Evolutionary conservation across 2,888 invertebrate species (phyloP), one percentile per base, ranked within the genome.

Genomic region (Blera fallax): DNA sequence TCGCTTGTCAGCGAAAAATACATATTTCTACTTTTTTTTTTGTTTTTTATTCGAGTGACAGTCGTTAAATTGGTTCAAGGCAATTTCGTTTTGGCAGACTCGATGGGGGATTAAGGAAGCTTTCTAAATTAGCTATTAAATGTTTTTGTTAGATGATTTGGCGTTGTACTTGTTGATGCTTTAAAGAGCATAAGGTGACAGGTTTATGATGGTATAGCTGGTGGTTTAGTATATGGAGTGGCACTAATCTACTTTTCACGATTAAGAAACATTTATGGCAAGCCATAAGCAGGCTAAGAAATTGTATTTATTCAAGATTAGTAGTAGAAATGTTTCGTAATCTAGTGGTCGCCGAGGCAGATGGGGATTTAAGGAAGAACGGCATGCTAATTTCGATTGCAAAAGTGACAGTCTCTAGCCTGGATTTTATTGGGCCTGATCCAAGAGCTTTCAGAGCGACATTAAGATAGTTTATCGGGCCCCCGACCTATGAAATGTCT

Each of bases 41-140:
- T 32, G 14, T 56, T 8, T 14, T 29, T 52, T 56, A 45, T 40
- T 21, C 10, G 40, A 14, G 4, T 43, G 48, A 40, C 29, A 69
- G 14, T 69, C 43, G 29, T 52, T 18, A 52, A 70, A 78, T 69
- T 78, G 69, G 69, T 70, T 78, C 78, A 78, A 77, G 77, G 77
- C 16, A 43, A 32, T 50, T 58, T 60, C 7, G 18, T 37, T 43
- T 77, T 60, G 73, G 43, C 64, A 48, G 48, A 32, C 69, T 24
- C 32, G n/a, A n/a, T 10, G 34, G 32, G 43, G 18, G 16, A 21
- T 45, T 56, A 48, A 43, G 48, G 48, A 48, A 48, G 48, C 48
- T 48, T 48, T 48, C 3, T 48, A 48, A 21, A 48, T 48, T 48
- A 21, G 18, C 18, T 21, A 18, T 48, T 45, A 45, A 45, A 45